Evolutionary conservation across 2,113 vertebrate species (phyloP), one percentile per base, ranked within the genome.

Genomic region (Reinhardtius hippoglossoides): DNA sequence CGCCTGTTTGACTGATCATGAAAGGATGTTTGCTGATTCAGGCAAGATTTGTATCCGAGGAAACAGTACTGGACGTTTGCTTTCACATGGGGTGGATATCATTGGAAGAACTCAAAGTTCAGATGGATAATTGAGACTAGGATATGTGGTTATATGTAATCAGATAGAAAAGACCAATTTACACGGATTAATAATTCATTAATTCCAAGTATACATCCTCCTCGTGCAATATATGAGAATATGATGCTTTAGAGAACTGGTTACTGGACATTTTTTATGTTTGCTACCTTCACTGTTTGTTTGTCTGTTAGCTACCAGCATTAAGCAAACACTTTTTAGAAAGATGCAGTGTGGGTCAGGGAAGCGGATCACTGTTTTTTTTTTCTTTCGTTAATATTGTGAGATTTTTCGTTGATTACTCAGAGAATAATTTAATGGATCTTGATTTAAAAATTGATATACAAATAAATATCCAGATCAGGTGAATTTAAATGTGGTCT

Each of bases 1-100:
- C 6, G 31, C 10, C 52, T 50, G 69, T 78, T 64, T 67, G 59
- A 21, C 23, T 44, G 46, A 21, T 61, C 48, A 37, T 63, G 67
- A 74, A 69, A 42, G 20, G 59, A 27, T 50, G 23, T 46, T 60
- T 37, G 21, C 9, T 55, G 20, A n/a, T 26, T 14, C 10, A 42
- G 2, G 27, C 23, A 18, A n/a, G 16, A n/a, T 14, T 23, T 56
- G 21, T 56, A 24, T 23, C 8, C 54, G 23, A 55, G 52, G 52
- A 23, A 23, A n/a, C 15, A 0, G 15, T 46, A 16, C 1, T 16
- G 44, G 15, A 20, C 21, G 9, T 56, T 5, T 24, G 54, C 54
- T 7, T 55, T 56, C 54, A 56, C 54, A 23, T 9, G 54, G 9
- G 13, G 12, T 24, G 4, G 4, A 56, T 13, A 5, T 31, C 23